Base-by-base conservation (phyloP, 2,113 vertebrate genomes). In the Clarias macrocephalus region DNA sequence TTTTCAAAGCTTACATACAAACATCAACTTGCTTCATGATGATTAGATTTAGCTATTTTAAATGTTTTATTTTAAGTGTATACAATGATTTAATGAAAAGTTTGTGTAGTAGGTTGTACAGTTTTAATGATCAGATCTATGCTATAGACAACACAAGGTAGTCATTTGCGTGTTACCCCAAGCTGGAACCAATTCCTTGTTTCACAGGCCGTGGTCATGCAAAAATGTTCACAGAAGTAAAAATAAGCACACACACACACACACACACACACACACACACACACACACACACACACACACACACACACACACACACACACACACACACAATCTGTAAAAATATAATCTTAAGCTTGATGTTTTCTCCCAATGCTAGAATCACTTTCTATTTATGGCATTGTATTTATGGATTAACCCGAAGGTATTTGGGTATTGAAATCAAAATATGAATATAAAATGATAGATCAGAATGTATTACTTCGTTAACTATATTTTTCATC, bases 161-260 rank as follows among this genome's bases (percentile, higher is more conserved):
- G n/a, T 79, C 73, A 79, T 85, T 75, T 85, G 19, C 12, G 52
- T 25, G 25, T 59, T 80, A 52, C 52, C 48, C 13, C 6, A 59
- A 73, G 85, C 79, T 86, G 85, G 79, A 86, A 86, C 33, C 79
- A 62, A 79, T 86, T 86, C 80, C 30, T 10, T 52, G 70, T 59
- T 72, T 54, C 85, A 52, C 79, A 60, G 79, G 52, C 60, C 30
- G 63, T 13, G 62, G 75, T 60, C 62, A 70, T 9, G 56, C 65
- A n/a, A 81, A n/a, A 86, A 79, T 48, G 23, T 77, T 85, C 60
- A 16, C 60, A 60, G 84, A 85, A 84, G 68, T 60, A 25, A 37
- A 42, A 62, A 37, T 60, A 30, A 59, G 48, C 5, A 82, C 25
- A 59, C n/a, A 21, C 13, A 56, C 42, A n/a, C 73, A 25, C 73